Evolutionary conservation across 2,113 vertebrate genomes (phyloP).

Genomic region (Condylura cristata): DNA sequence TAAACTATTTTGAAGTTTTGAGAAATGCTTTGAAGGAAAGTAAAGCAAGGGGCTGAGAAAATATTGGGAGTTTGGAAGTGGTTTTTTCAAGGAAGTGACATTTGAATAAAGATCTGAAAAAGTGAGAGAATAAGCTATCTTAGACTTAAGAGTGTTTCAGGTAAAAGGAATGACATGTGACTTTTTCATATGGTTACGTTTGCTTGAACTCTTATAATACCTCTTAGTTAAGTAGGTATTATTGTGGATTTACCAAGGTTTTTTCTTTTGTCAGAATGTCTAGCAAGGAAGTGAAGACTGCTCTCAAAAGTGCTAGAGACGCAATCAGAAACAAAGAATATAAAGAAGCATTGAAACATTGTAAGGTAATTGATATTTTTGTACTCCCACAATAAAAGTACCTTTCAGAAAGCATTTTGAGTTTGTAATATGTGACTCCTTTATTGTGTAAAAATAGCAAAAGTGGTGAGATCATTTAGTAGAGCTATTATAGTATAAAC

Average conservation of each 20-base stretch:
- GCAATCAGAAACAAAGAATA: constrained; percentile 98
- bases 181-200: neutral
- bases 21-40: constrained; percentile 11
- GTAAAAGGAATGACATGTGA: neutral
- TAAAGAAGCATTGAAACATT: constrained; percentile 97
- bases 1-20: neutral
- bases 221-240: neutral
- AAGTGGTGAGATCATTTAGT: neutral
- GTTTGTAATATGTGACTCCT: neutral
- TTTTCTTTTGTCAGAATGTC: constrained; percentile 88
- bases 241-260: neutral
- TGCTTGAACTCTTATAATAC: neutral
- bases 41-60: neutral
- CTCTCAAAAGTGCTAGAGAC: constrained; percentile 95
- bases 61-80: neutral
- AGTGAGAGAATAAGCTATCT: neutral
- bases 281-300: constrained; percentile 95
- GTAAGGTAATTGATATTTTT: constrained; percentile 91
- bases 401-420: neutral
- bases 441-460: neutral
- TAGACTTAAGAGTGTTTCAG: neutral
- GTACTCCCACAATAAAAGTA: neutral
- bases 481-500: neutral
- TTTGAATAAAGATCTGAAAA: constrained; percentile 14
- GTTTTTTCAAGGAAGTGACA: neutral